phyloP scores from a whole-genome alignment of 2,888 invertebrate species.

The Barypeithes pellucidus region DNA sequence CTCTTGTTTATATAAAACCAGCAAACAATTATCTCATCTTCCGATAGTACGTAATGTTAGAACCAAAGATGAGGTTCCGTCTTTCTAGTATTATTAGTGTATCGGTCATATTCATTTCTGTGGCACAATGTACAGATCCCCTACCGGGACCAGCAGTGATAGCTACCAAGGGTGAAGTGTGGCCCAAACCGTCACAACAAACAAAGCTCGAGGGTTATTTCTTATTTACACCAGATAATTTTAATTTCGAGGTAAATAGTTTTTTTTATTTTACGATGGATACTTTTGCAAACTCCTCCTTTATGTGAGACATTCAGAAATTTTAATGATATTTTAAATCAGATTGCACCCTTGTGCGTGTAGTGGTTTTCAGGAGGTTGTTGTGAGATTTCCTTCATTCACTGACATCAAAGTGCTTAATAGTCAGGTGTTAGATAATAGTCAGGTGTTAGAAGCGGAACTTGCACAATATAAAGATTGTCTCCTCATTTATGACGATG shows the following conservation, averaged over 20 bases:
- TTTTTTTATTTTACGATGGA: neutral
- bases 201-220: slow-evolving; percentile 69
- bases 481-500: too few species aligned
- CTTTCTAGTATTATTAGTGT: neutral
- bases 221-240: slow-evolving; percentile 70
- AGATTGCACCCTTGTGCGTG: too few species aligned
- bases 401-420: too few species aligned
- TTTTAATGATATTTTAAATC: too few species aligned
- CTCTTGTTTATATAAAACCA: neutral
- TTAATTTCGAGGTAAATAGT: slow-evolving; percentile 72
- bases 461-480: too few species aligned
- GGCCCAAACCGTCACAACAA: slow-evolving; percentile 78
- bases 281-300: too few species aligned
- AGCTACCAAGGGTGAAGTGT: slow-evolving; percentile 77
- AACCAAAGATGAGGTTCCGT: neutral
- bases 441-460: too few species aligned
- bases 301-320: too few species aligned
- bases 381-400: too few species aligned
- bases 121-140: slow-evolving; percentile 1
- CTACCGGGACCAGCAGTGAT: slow-evolving; percentile 73
- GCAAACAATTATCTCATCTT: neutral
- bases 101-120: slow-evolving; percentile 3
- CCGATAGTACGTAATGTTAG: neutral
- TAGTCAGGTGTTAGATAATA: too few species aligned
- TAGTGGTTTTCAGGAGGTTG: too few species aligned